These are phyloP conservation scores for Intellagama lesueurii DNA, from an alignment of 2,797 vertebrate species.

Conservation along the genomic window DNA sequence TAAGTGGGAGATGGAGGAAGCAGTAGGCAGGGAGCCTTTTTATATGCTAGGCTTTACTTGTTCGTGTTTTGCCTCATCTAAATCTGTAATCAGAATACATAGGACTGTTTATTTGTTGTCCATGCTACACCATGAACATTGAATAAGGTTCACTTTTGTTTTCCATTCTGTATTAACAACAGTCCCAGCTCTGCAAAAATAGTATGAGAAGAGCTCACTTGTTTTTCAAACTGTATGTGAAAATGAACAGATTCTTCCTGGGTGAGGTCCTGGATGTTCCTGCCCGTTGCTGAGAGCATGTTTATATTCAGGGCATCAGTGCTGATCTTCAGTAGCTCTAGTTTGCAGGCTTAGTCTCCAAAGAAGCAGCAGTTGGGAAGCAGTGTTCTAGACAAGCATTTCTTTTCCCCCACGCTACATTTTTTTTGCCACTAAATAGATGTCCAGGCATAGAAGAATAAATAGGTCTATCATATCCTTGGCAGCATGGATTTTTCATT, in stretches of 20 bases:
- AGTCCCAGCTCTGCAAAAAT: neutral
- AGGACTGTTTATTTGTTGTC: neutral
- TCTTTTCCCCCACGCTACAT: neutral
- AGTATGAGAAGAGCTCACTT: neutral
- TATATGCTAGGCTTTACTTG: neutral
- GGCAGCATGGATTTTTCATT: conserved; percentile 18
- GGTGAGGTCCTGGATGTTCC: neutral
- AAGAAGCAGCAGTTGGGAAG: neutral
- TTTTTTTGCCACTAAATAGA: neutral
- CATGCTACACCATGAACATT: neutral
- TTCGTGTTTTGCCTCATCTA: neutral
- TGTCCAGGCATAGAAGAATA: neutral
- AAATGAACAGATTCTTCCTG: neutral
- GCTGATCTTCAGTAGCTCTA: neutral
- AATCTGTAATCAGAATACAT: neutral
- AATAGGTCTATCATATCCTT: neutral
- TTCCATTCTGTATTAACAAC: neutral
- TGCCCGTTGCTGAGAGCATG: neutral
- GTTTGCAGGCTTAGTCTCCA: neutral
- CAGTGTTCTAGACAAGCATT: neutral
- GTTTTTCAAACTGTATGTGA: neutral
- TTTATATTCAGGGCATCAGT: neutral
- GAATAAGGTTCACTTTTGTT: neutral
- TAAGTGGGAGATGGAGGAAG: neutral
- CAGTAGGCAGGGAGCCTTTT: no score